Evolutionary conservation across 1,140 invertebrate genomes (phyloP).

Genomic region (Oryctes rhinoceros): DNA sequence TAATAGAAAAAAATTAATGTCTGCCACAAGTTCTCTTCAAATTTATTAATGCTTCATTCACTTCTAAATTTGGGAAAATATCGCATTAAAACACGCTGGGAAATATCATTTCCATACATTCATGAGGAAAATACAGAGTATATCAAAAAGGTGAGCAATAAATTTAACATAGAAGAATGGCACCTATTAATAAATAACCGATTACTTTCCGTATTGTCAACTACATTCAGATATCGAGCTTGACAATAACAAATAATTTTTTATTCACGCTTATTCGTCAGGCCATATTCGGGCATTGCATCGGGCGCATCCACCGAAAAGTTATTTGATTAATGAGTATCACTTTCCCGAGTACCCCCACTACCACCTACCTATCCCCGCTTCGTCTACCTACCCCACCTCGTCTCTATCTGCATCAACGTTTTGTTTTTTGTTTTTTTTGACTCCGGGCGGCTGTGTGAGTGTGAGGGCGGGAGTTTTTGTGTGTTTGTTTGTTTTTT

Average conservation of each 20-base stretch:
- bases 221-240: neutral
- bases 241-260: neutral
- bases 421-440: neutral
- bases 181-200: neutral
- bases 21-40: too few relatives aligned
- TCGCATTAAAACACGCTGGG: too few relatives aligned
- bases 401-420: neutral
- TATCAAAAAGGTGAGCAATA: too few relatives aligned
- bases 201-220: neutral
- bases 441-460: neutral
- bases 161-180: too few relatives aligned
- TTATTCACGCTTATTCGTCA: neutral
- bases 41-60: too few relatives aligned
- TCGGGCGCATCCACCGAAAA: neutral
- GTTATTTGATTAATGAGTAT: constrained; percentile 12
- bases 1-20: too few relatives aligned
- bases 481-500: neutral
- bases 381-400: too few relatives aligned
- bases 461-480: neutral
- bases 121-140: too few relatives aligned
- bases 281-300: neutral
- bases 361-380: too few relatives aligned
- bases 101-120: too few relatives aligned
- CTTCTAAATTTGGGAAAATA: too few relatives aligned
- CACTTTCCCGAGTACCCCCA: neutral